phyloP scores from a whole-genome alignment of 2,797 vertebrate species.

The Syngnathus acus region DNA sequence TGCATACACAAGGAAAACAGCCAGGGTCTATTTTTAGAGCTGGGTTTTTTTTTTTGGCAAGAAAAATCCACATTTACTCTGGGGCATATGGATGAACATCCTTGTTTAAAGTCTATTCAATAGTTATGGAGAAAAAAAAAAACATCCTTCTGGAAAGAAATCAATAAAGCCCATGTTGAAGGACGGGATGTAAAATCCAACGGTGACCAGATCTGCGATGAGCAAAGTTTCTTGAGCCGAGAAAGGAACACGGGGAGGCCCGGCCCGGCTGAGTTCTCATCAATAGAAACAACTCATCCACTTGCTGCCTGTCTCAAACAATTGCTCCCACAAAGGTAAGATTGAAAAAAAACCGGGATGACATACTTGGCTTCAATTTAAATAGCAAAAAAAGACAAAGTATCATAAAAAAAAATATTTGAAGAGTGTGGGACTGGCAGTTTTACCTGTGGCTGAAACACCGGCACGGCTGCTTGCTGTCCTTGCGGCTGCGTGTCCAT shows the following conservation, averaged over 20 bases:
- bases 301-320: slow-evolving; percentile 38
- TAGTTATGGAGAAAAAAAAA: slow-evolving; percentile 61
- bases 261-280: slow-evolving; percentile 40
- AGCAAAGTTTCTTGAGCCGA: slow-evolving; percentile 56
- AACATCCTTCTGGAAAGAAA: slow-evolving; percentile 61
- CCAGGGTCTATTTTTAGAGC: slow-evolving; percentile 53
- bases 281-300: slow-evolving; percentile 58
- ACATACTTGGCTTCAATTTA: neutral
- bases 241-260: slow-evolving; percentile 36
- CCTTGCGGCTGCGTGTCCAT: slow-evolving; percentile 91
- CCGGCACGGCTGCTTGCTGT: slow-evolving; percentile 79
- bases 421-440: too few relatives aligned
- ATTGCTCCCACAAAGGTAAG: slow-evolving; percentile 23
- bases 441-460: slow-evolving; percentile 85
- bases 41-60: slow-evolving; percentile 21
- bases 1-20: slow-evolving; percentile 47
- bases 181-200: slow-evolving; percentile 57
- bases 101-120: slow-evolving; percentile 67
- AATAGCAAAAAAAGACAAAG: neutral
- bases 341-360: slow-evolving; percentile 17
- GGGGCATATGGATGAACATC: slow-evolving; percentile 62
- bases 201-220: slow-evolving; percentile 49
- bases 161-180: slow-evolving; percentile 65
- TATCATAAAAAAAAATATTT: neutral
- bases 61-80: slow-evolving; percentile 47